Evolutionary conservation across 2,113 vertebrate genomes (phyloP).

Genomic region (Sisor rabdophorus): DNA sequence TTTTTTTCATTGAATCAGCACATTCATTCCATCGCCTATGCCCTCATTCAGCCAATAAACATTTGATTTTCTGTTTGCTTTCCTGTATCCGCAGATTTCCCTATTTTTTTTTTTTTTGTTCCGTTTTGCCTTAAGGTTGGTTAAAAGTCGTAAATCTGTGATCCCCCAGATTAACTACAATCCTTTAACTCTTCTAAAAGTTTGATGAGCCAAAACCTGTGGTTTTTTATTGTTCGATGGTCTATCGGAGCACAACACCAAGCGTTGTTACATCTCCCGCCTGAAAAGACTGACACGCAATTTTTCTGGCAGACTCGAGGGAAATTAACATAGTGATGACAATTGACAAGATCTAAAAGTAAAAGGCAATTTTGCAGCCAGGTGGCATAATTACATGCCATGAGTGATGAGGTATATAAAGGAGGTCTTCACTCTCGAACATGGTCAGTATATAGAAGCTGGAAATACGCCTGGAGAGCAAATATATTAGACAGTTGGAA

Average conservation of each 20-base stretch:
- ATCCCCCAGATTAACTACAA: not conserved
- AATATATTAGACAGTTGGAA: not conserved
- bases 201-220: not conserved
- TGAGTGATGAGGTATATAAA: conserved; percentile 45
- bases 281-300: conserved; percentile 60
- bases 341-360: conserved; percentile 68
- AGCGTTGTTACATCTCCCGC: conserved; percentile 58
- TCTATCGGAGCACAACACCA: conserved; percentile 56
- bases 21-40: not conserved
- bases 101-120: not conserved
- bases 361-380: conserved; percentile 60
- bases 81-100: not conserved
- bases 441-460: conserved; percentile 1
- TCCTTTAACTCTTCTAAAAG: not conserved
- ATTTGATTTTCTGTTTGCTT: not conserved
- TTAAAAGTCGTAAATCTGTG: conserved; percentile 13
- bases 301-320: conserved; percentile 63
- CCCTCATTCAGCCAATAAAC: not conserved
- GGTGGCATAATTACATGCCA: conserved; percentile 62
- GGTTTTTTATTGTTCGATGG: conserved; percentile 33
- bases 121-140: conserved; percentile 12
- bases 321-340: conserved; percentile 70
- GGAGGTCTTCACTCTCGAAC: not conserved
- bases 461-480: conserved; percentile 18
- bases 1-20: not conserved